phyloP scores from a whole-genome alignment of 1,140 invertebrate genomes.

The Drosophila takahashii region DNA sequence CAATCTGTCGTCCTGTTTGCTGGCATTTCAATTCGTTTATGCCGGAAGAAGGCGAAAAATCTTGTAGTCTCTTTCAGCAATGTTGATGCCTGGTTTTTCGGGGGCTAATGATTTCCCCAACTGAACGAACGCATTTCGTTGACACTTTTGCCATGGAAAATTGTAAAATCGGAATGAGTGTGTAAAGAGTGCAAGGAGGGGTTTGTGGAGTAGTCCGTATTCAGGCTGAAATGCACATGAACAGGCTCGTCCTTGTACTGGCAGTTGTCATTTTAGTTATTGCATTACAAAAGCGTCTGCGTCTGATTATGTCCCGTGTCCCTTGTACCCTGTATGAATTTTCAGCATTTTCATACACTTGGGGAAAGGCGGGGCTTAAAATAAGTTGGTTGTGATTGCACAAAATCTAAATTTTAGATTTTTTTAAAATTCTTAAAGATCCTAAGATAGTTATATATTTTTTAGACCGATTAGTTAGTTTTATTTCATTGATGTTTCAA shows the following conservation, averaged over 20 bases:
- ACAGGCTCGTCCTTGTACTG: constrained; percentile 42
- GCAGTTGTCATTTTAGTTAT: constrained; percentile 79
- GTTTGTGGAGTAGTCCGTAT: not conserved
- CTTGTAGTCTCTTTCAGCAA: constrained; percentile 68
- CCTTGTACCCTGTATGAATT: constrained; percentile 41
- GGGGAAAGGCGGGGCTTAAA: not conserved
- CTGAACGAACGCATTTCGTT: constrained; percentile 62
- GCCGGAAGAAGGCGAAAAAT: constrained; percentile 61
- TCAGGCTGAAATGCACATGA: constrained; percentile 15
- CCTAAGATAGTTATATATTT: too few species aligned
- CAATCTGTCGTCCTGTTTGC: constrained; percentile 9
- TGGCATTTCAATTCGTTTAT: constrained; percentile 49
- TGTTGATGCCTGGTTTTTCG: constrained; percentile 54
- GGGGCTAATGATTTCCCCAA: constrained; percentile 74
- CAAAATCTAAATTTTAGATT: too few species aligned
- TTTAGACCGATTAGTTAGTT: too few species aligned
- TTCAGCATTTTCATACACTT: constrained; percentile 21
- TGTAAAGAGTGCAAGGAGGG: not conserved
- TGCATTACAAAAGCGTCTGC: constrained; percentile 75
- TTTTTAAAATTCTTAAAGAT: too few species aligned
- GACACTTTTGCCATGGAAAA: constrained; percentile 58
- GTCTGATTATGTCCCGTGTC: constrained; percentile 77
- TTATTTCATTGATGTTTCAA: too few species aligned
- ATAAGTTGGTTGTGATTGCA: too few species aligned
- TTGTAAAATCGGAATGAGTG: constrained; percentile 25